Percentiles rank a stretch among this genome's conserved stretches.
phyloP scores from a whole-genome alignment of 1,140 invertebrate species.

The Drosophila kepulauana region DNA sequence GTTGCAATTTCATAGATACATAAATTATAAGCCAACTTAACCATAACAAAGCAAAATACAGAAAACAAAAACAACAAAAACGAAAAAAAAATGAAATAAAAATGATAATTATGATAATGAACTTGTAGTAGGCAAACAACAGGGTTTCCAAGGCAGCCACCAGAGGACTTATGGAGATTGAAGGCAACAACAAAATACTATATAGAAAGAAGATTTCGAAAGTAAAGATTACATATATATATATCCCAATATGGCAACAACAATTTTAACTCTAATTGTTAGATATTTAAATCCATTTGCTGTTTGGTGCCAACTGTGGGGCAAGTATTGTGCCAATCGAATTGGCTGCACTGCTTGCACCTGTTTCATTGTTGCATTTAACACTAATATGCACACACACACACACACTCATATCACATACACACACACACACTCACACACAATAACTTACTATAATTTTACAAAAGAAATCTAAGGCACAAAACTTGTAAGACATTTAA shows the following conservation, averaged over 20 bases:
- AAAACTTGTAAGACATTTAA: slow-evolving; percentile 49
- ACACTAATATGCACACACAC: slow-evolving; percentile 47
- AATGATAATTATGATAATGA: slow-evolving; percentile 34
- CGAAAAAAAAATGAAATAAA: not conserved
- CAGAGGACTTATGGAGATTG: slow-evolving; percentile 29
- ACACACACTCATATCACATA: slow-evolving; percentile 18
- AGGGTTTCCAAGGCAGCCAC: slow-evolving; percentile 68
- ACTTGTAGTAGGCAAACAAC: slow-evolving; percentile 42
- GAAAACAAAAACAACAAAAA: not conserved
- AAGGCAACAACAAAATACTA: slow-evolving; percentile 13
- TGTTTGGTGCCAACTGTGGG: slow-evolving; percentile 22
- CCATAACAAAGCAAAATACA: slow-evolving; percentile 5
- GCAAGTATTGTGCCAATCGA: slow-evolving; percentile 55
- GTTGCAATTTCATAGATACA: slow-evolving; percentile 54
- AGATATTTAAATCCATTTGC: slow-evolving; percentile 15
- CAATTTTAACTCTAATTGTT: slow-evolving; percentile 31
- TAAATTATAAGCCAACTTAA: slow-evolving; percentile 45
- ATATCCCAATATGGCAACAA: not conserved
- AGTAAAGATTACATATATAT: slow-evolving; percentile 21
- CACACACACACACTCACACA: slow-evolving; percentile 26
- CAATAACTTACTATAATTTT: slow-evolving; percentile 16
- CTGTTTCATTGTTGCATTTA: slow-evolving; percentile 80
- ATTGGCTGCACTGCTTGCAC: slow-evolving; percentile 69
- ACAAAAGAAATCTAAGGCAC: slow-evolving; percentile 21
- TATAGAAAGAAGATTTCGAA: slow-evolving; percentile 3